phyloP scores from a whole-genome alignment of 2,888 invertebrate genomes.

The Alcis repandata region DNA sequence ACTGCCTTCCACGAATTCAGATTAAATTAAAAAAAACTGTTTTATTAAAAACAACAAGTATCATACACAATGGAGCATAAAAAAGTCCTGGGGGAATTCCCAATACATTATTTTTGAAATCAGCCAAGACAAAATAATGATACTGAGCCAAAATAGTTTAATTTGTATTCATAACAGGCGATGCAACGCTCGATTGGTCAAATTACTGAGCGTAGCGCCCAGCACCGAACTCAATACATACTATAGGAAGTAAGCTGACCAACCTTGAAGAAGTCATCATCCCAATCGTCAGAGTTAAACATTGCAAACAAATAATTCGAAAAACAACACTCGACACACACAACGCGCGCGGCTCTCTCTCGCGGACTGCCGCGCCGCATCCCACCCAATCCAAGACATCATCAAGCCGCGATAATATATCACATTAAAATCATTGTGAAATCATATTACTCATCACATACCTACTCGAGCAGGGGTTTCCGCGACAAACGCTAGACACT shows the following conservation, averaged over 20 bases:
- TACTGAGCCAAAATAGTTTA: neutral
- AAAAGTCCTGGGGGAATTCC: constrained; percentile 2
- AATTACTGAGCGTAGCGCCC: neutral
- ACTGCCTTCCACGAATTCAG: too few relatives aligned
- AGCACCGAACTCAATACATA: neutral
- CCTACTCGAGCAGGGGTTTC: constrained; percentile 38
- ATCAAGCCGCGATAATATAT: constrained; percentile 12
- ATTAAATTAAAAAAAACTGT: too few relatives aligned
- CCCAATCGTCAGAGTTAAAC: constrained; percentile 42
- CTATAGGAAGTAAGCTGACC: constrained; percentile 34
- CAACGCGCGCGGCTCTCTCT: constrained; percentile 10
- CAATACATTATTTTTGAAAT: neutral
- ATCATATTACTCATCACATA: constrained; percentile 42
- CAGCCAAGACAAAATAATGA: neutral
- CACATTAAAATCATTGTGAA: constrained; percentile 15
- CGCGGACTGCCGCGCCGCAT: neutral
- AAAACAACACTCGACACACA: constrained; percentile 6
- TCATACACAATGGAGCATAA: too few relatives aligned
- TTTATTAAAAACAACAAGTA: too few relatives aligned
- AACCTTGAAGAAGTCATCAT: constrained; percentile 52
- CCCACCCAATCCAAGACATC: neutral
- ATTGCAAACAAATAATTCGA: constrained; percentile 29
- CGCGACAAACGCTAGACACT: constrained; percentile 14
- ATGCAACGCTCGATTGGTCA: neutral
- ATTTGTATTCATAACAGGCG: neutral